Conservation (phyloP, 1,140 invertebrate species). For the Sycophila sp. region DNA sequence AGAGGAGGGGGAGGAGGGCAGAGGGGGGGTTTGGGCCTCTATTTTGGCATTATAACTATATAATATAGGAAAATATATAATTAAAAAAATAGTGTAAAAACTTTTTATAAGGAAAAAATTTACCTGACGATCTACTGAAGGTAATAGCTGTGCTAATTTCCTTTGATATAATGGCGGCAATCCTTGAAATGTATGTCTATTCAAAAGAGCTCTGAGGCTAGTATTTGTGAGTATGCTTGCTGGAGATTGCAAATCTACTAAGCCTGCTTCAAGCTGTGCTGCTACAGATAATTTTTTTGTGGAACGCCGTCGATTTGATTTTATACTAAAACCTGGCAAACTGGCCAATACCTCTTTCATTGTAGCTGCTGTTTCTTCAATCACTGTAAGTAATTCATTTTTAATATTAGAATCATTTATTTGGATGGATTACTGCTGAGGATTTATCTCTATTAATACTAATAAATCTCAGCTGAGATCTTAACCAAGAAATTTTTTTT, state of each 20-base stretch:
- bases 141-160: conserved; percentile 90
- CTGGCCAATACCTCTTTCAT: conserved; percentile 89
- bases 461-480: too few species aligned
- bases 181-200: conserved; percentile 89
- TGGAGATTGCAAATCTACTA: conserved; percentile 95
- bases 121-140: conserved; percentile 86
- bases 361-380: conserved; percentile 68
- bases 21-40: too few species aligned
- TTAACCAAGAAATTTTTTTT: too few species aligned
- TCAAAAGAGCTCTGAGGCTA: conserved; percentile 87
- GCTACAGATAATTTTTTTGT: conserved; percentile 88
- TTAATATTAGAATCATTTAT: too few species aligned
- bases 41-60: too few species aligned
- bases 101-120: background rate
- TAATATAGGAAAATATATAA: too few species aligned
- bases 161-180: conserved; percentile 91
- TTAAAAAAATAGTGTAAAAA: too few species aligned
- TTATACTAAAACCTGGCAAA: conserved; percentile 89
- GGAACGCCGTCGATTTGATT: conserved; percentile 78
- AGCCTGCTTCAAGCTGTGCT: conserved; percentile 92
- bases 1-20: too few species aligned
- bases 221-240: conserved; percentile 94
- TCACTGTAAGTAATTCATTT: conserved; percentile 48
- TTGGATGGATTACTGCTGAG: too few species aligned
- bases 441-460: too few species aligned